phyloP scores from a whole-genome alignment of 2,113 vertebrate species.

The Zootoca vivipara region DNA sequence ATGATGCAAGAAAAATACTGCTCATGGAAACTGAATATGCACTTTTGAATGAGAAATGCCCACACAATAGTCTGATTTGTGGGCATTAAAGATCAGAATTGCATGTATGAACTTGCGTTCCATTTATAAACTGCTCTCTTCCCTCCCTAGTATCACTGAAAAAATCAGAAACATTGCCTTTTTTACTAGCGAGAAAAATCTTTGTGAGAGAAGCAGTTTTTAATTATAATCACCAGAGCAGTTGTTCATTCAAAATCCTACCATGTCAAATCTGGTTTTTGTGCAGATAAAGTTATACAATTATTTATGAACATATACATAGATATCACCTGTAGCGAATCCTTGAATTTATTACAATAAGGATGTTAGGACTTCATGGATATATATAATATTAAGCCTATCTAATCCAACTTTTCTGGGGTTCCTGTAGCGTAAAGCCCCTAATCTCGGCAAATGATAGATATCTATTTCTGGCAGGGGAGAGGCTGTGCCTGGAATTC shows the following conservation, averaged over 20 bases:
- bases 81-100: conserved; percentile 7
- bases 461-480: conserved; percentile 40
- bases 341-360: background rate
- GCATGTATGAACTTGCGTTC: background rate
- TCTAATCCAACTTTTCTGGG: conserved; percentile 25
- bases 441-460: conserved; percentile 33
- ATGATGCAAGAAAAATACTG: rapidly evolving
- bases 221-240: background rate
- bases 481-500: conserved; percentile 10
- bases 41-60: conserved; percentile 8
- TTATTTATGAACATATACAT: background rate
- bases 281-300: background rate
- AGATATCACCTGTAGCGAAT: background rate
- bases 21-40: conserved; percentile 14
- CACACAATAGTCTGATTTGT: background rate
- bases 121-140: background rate
- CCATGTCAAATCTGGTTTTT: conserved; percentile 9
- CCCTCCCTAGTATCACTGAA: background rate
- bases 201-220: background rate
- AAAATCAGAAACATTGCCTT: background rate
- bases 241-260: background rate
- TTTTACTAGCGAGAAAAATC: background rate
- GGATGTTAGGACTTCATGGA: conserved; percentile 21
- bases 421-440: conserved; percentile 25
- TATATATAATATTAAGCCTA: conserved; percentile 34